Evolutionary conservation across 2,113 vertebrate species (phyloP).

Genomic region (Nipponia nippon): DNA sequence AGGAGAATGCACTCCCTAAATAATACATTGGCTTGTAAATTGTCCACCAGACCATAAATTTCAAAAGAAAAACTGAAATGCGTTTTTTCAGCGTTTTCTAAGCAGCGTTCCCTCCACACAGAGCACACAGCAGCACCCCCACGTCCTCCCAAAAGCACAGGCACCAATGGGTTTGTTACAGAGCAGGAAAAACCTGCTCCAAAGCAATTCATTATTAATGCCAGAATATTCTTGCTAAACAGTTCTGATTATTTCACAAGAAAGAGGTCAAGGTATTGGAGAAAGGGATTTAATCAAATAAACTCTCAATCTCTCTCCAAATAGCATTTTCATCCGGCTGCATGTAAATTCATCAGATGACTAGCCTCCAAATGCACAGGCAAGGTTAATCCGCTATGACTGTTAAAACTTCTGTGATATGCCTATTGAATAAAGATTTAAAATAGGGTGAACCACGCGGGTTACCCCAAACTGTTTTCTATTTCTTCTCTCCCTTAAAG

Average conservation of each 20-base stretch:
- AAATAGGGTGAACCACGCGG: slow-evolving; percentile 65
- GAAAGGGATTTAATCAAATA: slow-evolving; percentile 90
- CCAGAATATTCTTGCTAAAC: slow-evolving; percentile 92
- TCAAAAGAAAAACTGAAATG: slow-evolving; percentile 7
- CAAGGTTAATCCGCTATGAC: slow-evolving; percentile 94
- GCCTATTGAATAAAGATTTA: slow-evolving; percentile 82
- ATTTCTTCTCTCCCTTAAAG: neutral
- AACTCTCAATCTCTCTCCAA: slow-evolving; percentile 88
- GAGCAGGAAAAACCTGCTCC: slow-evolving; percentile 73
- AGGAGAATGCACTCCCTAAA: neutral
- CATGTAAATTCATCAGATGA: slow-evolving; percentile 91
- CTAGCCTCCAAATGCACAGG: slow-evolving; percentile 74
- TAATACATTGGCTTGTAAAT: neutral
- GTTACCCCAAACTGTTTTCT: slow-evolving; percentile 68
- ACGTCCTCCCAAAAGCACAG: slow-evolving; percentile 9
- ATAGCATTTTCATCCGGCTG: slow-evolving; percentile 85
- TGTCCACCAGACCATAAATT: neutral
- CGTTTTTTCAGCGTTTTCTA: neutral
- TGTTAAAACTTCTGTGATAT: slow-evolving; percentile 91
- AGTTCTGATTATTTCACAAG: slow-evolving; percentile 93
- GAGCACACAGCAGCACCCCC: neutral
- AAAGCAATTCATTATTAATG: slow-evolving; percentile 93
- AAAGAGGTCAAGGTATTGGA: slow-evolving; percentile 91
- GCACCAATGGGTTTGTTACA: slow-evolving; percentile 63
- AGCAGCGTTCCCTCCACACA: neutral